These are phyloP conservation scores for Steinernema hermaphroditum DNA, from an alignment of 2,888 invertebrate genomes.

Conservation along the genomic window DNA sequence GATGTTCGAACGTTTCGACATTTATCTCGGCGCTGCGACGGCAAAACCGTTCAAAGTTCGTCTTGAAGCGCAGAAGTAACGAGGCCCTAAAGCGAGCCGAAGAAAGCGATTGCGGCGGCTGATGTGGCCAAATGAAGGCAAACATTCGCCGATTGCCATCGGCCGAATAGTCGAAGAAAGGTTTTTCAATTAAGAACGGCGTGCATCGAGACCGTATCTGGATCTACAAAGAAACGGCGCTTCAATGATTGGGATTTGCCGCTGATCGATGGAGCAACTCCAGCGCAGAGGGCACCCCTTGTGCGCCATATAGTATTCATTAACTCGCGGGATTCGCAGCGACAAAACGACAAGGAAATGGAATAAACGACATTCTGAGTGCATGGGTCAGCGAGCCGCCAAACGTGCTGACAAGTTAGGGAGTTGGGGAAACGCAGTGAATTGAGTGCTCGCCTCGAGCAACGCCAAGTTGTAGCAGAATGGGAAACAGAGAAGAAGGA, in stretches of 20 bases:
- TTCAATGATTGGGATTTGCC: too few relatives aligned
- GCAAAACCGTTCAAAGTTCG: constrained; percentile 1
- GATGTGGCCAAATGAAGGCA: constrained; percentile 21
- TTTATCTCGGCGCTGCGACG: not conserved
- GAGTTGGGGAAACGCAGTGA: constrained; percentile 23
- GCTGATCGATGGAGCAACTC: too few relatives aligned
- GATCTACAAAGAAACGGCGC: too few relatives aligned
- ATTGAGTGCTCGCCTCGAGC: constrained; percentile 8
- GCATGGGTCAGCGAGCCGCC: constrained; percentile 8
- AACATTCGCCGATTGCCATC: constrained; percentile 1
- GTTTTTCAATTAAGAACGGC: too few relatives aligned
- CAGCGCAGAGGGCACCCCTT: too few relatives aligned
- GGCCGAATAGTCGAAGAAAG: not conserved
- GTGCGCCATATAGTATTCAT: constrained; percentile 26
- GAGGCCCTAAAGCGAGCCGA: not conserved
- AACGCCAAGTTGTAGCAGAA: not conserved
- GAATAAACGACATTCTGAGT: constrained; percentile 20
- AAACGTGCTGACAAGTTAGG: constrained; percentile 27
- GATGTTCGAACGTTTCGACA: not conserved
- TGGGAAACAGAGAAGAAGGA: constrained; percentile 15
- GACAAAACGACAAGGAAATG: not conserved
- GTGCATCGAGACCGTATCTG: too few relatives aligned
- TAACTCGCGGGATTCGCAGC: constrained; percentile 17
- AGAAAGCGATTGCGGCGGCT: not conserved
- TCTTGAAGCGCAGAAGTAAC: too few relatives aligned